These are phyloP conservation scores for Lytechinus pictus DNA, from an alignment of 35 echinoderm and acorn worm species.

Conservation along the genomic window DNA sequence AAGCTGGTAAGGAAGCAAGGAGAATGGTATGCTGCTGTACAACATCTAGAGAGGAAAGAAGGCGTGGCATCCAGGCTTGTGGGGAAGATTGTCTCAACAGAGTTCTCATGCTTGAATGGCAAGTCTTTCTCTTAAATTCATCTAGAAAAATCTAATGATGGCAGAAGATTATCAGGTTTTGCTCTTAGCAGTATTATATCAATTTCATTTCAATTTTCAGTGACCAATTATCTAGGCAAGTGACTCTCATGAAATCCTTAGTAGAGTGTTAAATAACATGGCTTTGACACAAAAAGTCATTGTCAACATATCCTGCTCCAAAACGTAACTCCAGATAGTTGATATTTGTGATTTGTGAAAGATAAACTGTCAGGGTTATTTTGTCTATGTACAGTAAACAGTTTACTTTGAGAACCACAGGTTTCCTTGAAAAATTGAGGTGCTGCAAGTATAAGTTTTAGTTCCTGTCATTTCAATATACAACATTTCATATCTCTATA, in stretches of 20 bases:
- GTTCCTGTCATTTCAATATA: not conserved
- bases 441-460: not conserved
- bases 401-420: too few species aligned
- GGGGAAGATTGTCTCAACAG: slow-evolving; percentile 97
- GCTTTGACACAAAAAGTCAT: not conserved
- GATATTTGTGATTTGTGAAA: not conserved
- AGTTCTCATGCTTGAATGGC: slow-evolving; percentile 99
- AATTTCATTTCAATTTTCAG: not conserved
- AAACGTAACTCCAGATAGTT: not conserved
- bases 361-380: too few species aligned
- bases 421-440: not conserved
- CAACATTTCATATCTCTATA: not conserved
- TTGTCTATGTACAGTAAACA: too few species aligned
- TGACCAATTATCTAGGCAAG: not conserved
- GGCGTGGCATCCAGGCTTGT: slow-evolving; percentile 69
- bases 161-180: too few species aligned
- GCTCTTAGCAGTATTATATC: too few species aligned
- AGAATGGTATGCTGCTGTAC: slow-evolving; percentile 93
- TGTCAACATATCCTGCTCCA: not conserved
- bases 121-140: not conserved
- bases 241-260: not conserved
- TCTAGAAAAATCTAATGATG: not conserved
- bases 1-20: slow-evolving; percentile 89
- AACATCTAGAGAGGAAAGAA: slow-evolving; percentile 81
- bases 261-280: not conserved